These are phyloP conservation scores for Cyprinodon tularosa DNA, from an alignment of 2,113 vertebrate genomes.

Conservation along the genomic window DNA sequence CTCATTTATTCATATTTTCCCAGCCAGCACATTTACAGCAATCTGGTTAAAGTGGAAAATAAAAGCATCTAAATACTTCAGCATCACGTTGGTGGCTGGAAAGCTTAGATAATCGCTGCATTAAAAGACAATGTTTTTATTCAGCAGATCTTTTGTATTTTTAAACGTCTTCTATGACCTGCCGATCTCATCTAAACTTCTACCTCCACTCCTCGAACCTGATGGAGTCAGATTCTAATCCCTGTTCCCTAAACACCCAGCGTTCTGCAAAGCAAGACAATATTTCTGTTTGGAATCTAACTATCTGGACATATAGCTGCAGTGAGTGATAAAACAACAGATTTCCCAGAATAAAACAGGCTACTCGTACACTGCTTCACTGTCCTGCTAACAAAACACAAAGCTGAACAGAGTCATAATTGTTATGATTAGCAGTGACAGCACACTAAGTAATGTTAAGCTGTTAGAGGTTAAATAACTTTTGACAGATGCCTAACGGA, in stretches of 20 bases:
- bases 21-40: too few relatives aligned
- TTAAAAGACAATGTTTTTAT: slow-evolving; percentile 1
- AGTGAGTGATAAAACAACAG: neutral
- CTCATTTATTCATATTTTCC: too few relatives aligned
- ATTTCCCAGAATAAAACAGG: neutral
- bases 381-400: neutral
- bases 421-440: neutral
- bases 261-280: neutral
- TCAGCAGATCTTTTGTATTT: neutral
- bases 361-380: neutral
- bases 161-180: neutral
- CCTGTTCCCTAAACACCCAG: too few relatives aligned
- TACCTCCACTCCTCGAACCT: neutral
- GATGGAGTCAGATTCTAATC: neutral
- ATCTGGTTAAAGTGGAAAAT: neutral
- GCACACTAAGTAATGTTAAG: neutral
- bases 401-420: neutral
- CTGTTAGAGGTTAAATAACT: slow-evolving; percentile 2
- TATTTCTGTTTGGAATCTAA: neutral
- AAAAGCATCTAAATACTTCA: neutral
- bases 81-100: slow-evolving; percentile 1
- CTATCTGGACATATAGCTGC: neutral
- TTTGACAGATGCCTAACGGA: neutral
- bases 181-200: slow-evolving; percentile 4
- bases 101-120: slow-evolving; percentile 8